Evolutionary conservation across 2,113 vertebrate species (phyloP), one percentile per base, ranked within the genome.

Genomic region (Chionodraco myersi): DNA sequence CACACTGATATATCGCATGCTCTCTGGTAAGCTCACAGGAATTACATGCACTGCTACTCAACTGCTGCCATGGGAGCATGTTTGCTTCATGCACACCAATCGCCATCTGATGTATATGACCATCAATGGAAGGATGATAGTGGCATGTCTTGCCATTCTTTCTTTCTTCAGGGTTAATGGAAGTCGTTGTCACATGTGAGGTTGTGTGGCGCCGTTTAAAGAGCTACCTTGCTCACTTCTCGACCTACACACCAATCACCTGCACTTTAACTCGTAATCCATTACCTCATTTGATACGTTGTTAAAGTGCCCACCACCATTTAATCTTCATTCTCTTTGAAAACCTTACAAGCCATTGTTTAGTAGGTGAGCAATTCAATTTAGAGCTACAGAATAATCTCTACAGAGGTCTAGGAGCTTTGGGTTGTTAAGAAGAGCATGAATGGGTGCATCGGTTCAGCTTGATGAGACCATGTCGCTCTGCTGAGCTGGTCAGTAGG

Each of bases 241-340:
- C 85, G 61, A 72, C 59, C 76, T 53, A 4, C 63, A 82, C 18
- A 66, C 67, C 77, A 47, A 67, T 78, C 69, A 61, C 66, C 67
- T n/a, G 66, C 72, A 51, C 16, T 11, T 23, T 75, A 71, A 78
- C 66, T 69, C 77, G 72, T 72, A 79, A 78, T 83, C 64, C 34
- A 51, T 58, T 60, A 75, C 82, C 77, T 81, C 21, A 13, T 84
- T 26, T 70, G 75, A 80, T 60, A 72, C 77, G 34, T 75, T 60
- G 78, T 83, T 84, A 65, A 82, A 83, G 53, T 12, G 4, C 23
- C 71, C 2, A 1, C 30, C 60, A 47, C 45, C 67, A 58, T 83
- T 93, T 83, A 77, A 88, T 89, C 88, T 88, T 86, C 53, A 86
- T 91, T 90, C 89, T 74, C 72, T 78, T 62, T 63, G 48, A 0